Evolutionary conservation across 2,113 vertebrate species (phyloP), one percentile per base, ranked within the genome.

Genomic region (Egretta garzetta): DNA sequence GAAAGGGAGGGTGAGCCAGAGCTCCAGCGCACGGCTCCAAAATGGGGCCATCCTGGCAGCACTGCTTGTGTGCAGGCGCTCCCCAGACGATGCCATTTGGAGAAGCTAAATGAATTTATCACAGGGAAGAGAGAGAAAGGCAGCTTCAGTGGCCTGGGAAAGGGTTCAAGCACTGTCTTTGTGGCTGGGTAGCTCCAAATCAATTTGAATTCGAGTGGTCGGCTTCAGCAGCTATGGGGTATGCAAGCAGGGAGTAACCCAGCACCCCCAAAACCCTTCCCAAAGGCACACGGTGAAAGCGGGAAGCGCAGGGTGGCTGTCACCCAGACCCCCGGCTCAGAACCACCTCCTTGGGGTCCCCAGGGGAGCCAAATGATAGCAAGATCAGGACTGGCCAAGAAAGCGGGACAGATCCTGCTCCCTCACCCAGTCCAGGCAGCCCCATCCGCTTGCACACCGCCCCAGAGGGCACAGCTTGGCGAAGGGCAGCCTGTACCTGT

Each of bases 371-470:
- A 12, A 59, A 30, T 10, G 1, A 1, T 19, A 50, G 43, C 24
- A 41, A 58, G 43, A 30, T 19, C 35, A 50, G 62, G 18, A 9
- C 28, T 58, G 60, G 52, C 52, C 10, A 8, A 33, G 59, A n/a
- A 39, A 58, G 72, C 5, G 1, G 28, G 28, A n/a, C 58, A 5
- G 52, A 26, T 33, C n/a, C 28, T 49, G 53, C 9, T 32, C 53
- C 43, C 30, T n/a, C 43, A 17, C 62, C 43, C 8, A 52, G 22
- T 8, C 18, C 41, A 32, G 33, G 70, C 58, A 85, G 49, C 49
- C 49, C 17, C 10, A 27, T 52, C 37, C 8, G 28, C 35, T 24
- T 2, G 1, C 2, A 0, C 10, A 41, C 32, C 2, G 4, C 20
- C 47, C 56, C 4, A 1, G 56, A 60, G 35, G 30, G 30, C 32